Base-by-base conservation (phyloP, 1,140 invertebrate genomes). In the Laupala kohalensis region DNA sequence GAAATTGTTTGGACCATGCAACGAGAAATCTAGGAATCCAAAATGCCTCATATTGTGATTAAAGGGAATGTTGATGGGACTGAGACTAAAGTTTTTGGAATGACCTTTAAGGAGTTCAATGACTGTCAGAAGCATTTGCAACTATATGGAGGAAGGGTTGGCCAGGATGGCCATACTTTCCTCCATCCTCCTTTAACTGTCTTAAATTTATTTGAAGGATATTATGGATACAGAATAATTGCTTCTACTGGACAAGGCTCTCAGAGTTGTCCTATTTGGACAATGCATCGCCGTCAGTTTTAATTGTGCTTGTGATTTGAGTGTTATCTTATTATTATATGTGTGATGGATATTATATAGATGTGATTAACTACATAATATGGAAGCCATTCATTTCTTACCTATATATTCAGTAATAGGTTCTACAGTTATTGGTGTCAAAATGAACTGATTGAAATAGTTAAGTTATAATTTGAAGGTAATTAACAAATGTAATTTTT, bases 1-100 rank as follows among this genome's bases (percentile, higher is more conserved):
- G 90, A 92, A 81, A 86, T 91, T 76, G 87, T 90, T 76, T 93
- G 91, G 90, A 93, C 91, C 27, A 81, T 92, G 80, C 87, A 90
- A 78, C 85, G 91, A 77, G 90, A 92, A 37, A 6, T 71, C 68
- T 72, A 64, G 67, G 25, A 6, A 63, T 30, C 15, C 25, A 25
- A n/a, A 37, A 77, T 76, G 76, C 75, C 76, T 67, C 76, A 76
- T 70, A 28, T 77, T 23, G 73, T 76, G n/a, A 72, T 77, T 15
- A 77, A 77, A 69, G 76, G 75, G 25, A 75, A 71, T 30, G 69
- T 73, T 65, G 75, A 76, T 67, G 74, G 74, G 24, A 71, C 30
- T 19, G 74, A 77, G 64, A 76, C 75, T 29, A 70, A 72, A 24
- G 74, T 77, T 69, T 77, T 75, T 69, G 76, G 76, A 19, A 69